These are phyloP conservation scores for Spodoptera picta DNA, from an alignment of 2,888 invertebrate genomes.

Conservation along the genomic window DNA sequence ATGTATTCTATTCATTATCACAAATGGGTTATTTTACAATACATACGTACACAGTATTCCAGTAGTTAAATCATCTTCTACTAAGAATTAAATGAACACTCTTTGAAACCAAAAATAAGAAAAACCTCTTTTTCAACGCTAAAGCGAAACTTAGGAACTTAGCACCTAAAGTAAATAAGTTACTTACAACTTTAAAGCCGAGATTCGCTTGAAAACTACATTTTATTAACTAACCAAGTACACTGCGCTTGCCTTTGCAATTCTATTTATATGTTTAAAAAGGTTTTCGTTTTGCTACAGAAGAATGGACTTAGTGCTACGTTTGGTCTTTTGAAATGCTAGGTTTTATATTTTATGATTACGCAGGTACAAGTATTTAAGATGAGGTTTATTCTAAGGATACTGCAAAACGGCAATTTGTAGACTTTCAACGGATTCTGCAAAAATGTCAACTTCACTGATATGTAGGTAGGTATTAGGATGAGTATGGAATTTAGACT, in stretches of 20 bases:
- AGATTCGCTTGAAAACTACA: constrained; percentile 8
- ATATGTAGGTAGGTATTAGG: too few relatives aligned
- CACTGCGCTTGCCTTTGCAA: neutral
- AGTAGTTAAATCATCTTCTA: too few relatives aligned
- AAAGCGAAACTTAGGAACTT: neutral
- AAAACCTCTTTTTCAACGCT: neutral
- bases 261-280: neutral
- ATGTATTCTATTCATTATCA: too few relatives aligned
- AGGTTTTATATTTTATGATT: too few relatives aligned
- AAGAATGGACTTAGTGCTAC: neutral
- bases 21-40: too few relatives aligned
- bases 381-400: too few relatives aligned
- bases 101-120: neutral
- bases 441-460: too few relatives aligned
- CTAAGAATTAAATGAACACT: neutral
- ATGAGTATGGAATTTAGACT: too few relatives aligned
- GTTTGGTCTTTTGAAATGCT: neutral
- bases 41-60: too few relatives aligned
- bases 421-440: too few relatives aligned
- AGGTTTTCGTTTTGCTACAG: neutral
- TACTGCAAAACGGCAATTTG: too few relatives aligned
- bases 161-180: constrained; percentile 6
- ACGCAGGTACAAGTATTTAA: too few relatives aligned
- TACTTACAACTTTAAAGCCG: neutral
- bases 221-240: constrained; percentile 9